Evolutionary conservation across 2,113 vertebrate genomes (phyloP).

Genomic region (Hylia prasina): DNA sequence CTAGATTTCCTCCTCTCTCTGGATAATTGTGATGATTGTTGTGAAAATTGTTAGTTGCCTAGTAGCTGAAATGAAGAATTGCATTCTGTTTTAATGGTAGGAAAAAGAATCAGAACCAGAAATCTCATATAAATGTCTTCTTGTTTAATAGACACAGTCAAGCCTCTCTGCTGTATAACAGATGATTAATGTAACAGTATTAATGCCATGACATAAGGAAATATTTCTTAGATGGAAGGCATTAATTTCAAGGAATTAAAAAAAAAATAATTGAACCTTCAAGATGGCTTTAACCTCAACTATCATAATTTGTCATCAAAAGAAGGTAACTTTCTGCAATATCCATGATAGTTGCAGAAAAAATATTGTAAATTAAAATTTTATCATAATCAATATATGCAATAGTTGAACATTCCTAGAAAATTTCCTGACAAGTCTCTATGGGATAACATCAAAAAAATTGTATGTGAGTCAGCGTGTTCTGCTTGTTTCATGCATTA

Average conservation of each 20-base stretch:
- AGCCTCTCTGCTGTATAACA: background rate
- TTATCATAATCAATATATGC: background rate
- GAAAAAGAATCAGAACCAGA: background rate
- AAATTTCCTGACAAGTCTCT: background rate
- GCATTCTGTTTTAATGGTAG: background rate
- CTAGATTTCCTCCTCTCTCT: background rate
- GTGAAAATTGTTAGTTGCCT: background rate
- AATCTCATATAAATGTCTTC: background rate
- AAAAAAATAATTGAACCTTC: background rate
- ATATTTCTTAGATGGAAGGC: background rate
- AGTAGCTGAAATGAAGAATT: background rate
- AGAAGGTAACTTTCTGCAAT: background rate
- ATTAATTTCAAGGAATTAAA: background rate
- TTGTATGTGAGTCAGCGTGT: background rate
- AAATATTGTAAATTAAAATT: background rate
- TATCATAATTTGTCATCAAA: background rate
- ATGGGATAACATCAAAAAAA: background rate
- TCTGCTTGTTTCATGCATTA: background rate
- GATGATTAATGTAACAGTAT: no score
- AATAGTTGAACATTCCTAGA: background rate
- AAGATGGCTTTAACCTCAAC: background rate
- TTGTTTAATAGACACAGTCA: background rate
- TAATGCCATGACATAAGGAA: background rate
- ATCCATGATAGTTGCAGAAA: background rate
- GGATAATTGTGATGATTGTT: background rate